Evolutionary conservation across 2,888 invertebrate genomes (phyloP), one percentile per base, ranked within the genome.

Genomic region (Drosophila macrothrix): DNA sequence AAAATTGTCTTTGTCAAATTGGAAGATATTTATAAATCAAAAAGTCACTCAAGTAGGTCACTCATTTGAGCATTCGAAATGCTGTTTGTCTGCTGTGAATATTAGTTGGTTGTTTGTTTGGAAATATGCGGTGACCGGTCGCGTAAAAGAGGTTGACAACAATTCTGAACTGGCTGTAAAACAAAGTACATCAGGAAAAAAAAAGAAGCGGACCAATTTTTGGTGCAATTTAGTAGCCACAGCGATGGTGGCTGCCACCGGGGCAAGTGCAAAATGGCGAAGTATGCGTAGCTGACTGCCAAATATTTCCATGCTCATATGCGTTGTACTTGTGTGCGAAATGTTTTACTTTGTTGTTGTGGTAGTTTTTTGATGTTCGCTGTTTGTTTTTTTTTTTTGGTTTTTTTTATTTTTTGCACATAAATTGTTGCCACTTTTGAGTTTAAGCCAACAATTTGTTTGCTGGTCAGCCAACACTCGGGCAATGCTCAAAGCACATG

Each of bases 401-500:
- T 28, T 41, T 43, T 41, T 35, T 37, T 31, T 35, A n/a, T 39
- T 73, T 74, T 39, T 73, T 33, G 70, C 73, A 78, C 83, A 90
- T 88, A 88, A 90, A 88, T 88, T 84, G 80, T 83, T 80, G 82
- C 74, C 72, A 73, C 76, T 87, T 90, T 89, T 83, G 85, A 87
- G 77, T 89, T 84, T 81, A 78, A 81, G 88, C 88, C 88, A 89
- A 87, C 90, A 90, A 85, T 90, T 89, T 89, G 88, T 89, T 89
- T 85, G 68, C 78, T 82, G 90, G 89, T 80, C 77, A 82, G 73
- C 87, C 82, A 74, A 70, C 83, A 70, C 28, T 61, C 50, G 55
- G 53, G 31, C 69, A 67, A 61, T 62, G 68, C 56, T 77, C 69
- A 35, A 55, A 66, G 60, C 73, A 65, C 69, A 64, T 61, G 53